Base-by-base conservation (phyloP, 1,140 invertebrate species). In the Drosophila nebulosa region DNA sequence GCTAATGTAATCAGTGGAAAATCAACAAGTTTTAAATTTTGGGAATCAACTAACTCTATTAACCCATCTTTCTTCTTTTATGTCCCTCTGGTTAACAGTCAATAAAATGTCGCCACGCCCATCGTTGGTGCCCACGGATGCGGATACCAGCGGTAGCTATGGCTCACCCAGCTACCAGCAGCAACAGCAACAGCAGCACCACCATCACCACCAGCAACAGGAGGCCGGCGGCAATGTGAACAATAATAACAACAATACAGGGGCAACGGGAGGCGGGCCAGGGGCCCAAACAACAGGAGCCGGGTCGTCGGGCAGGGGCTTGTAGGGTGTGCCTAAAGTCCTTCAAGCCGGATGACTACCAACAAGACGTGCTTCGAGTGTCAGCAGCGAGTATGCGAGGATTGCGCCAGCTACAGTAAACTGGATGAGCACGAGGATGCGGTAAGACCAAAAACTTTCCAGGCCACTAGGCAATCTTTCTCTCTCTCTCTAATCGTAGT, bases 351-450 rank as follows among this genome's bases (percentile, higher is more conserved):
- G 96, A 96, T 53, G 97, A 97, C 90, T 95, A 95, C 81, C 96
- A 95, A 95, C 85, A 94, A 96, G 75, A 96, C 95, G 18, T 98
- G 97, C 92, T 95, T 94, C 83, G 96, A 97, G 91, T 98, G 97
- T 92, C 95, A 96, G 81, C 96, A 97, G 81, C 95, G 96, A 75
- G 96, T 98, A 36, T 98, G 97, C 91, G 97, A 98, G 91, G 97
- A 98, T 92, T 98, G 97, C 86, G 96, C 96, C 52, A 97, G 96
- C 35, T 98, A 97, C 91, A 97, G 96, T 68, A 96, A 96, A 86
- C 94, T 95, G 51, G 94, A 95, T 46, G 96, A 96, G 80, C 94
- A 95, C 67, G 95, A 96, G 81, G 96, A 97, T 86, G 93, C 94
- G 92, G 96, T 96, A 92, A 94, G 9, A 27, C 4, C 68, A 63